Evolutionary conservation across 2,113 vertebrate genomes (phyloP), one percentile per base, ranked within the genome.

Genomic region (Brachionichthys hirsutus): DNA sequence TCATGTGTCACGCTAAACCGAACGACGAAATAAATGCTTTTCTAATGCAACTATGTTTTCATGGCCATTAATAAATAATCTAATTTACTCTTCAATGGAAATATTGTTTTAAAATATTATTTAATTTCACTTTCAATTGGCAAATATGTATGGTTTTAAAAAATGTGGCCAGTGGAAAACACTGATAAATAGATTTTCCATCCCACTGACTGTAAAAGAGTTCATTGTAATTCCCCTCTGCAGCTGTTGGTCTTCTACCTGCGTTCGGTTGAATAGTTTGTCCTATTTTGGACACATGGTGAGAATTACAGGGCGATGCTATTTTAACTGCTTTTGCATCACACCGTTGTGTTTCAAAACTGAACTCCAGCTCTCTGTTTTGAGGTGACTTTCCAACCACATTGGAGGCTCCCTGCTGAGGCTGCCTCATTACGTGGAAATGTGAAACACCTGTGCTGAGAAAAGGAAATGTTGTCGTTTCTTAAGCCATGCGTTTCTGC

Each of bases 391-490:
- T 75, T 72, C 54, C 61, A 67, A 75, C 65, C 77, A 60, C 73
- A 62, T 59, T 56, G 59, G 71, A 43, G 42, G 58, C 49, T 74
- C 68, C 78, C 78, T 49, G 75, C 75, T 68, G 77, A 49, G 58
- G 50, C 73, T 19, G 56, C 70, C 77, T 80, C 73, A 84, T 86
- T 86, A 76, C 52, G 61, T 35, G 62, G 65, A 73, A n/a, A 84
- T 75, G 64, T 75, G 38, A 57, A 84, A 81, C 82, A 84, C 83
- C 82, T 81, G 73, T 71, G 67, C 63, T 45, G 56, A 61, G 51
- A 70, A 19, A 64, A 56, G 42, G 11, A 20, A 47, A 17, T 13
- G 14, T 46, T 72, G 61, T 19, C 10, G 2, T 38, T 38, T 38
- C 10, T 38, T 38, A 30, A 30, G 6, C 46, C 56, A 46, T 55